These are phyloP conservation scores for Amorpha juglandis DNA, from an alignment of 2,888 invertebrate genomes.

Conservation along the genomic window DNA sequence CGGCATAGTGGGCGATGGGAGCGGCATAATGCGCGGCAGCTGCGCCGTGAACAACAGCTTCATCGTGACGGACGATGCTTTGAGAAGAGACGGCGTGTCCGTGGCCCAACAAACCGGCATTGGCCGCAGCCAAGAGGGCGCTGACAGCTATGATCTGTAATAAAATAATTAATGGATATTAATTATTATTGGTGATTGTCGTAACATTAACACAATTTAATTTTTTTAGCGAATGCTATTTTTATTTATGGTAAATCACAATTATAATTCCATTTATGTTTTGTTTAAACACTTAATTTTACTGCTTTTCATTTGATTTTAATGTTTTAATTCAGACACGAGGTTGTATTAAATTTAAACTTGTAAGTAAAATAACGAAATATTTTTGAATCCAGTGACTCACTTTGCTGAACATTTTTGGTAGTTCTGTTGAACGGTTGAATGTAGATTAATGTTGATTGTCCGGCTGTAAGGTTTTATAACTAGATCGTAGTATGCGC, in stretches of 20 bases:
- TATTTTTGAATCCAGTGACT: slow-evolving; percentile 41
- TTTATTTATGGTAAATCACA: too few relatives aligned
- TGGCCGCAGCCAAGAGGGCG: slow-evolving; percentile 71
- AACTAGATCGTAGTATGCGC: slow-evolving; percentile 21
- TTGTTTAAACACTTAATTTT: too few relatives aligned
- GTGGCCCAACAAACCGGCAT: slow-evolving; percentile 64
- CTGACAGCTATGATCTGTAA: slow-evolving; percentile 73
- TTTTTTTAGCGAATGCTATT: too few relatives aligned
- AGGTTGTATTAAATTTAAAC: background rate
- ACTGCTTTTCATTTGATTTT: too few relatives aligned
- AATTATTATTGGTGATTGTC: too few relatives aligned
- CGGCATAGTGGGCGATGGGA: slow-evolving; percentile 53
- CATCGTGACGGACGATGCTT: slow-evolving; percentile 68
- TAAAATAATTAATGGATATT: slow-evolving; percentile 12
- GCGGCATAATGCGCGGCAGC: slow-evolving; percentile 38
- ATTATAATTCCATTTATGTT: too few relatives aligned
- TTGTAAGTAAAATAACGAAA: background rate
- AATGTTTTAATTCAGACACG: background rate
- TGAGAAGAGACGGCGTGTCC: slow-evolving; percentile 71
- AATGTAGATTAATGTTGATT: slow-evolving; percentile 61
- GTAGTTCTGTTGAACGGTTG: slow-evolving; percentile 55
- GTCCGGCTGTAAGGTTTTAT: slow-evolving; percentile 39
- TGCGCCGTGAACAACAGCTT: slow-evolving; percentile 42
- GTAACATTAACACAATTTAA: too few relatives aligned
- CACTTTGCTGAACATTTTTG: slow-evolving; percentile 76